phyloP scores from a whole-genome alignment of 2,888 invertebrate species.

The Habrosyne pyritoides region DNA sequence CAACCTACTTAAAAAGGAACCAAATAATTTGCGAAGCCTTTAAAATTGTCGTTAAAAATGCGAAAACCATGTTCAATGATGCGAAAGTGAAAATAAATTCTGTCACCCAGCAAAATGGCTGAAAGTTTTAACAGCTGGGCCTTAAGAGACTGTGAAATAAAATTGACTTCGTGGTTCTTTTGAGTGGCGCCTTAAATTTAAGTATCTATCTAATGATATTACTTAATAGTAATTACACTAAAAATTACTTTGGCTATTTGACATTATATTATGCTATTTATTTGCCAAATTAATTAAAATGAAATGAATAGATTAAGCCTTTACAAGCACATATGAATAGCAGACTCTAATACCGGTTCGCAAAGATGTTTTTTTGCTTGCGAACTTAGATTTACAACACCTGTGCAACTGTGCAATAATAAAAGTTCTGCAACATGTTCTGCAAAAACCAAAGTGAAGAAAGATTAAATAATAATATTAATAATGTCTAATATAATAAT shows the following conservation, averaged over 20 bases:
- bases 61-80: neutral
- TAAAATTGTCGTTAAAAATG: neutral
- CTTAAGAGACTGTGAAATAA: neutral
- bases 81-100: constrained; percentile 3
- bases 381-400: no score
- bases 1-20: neutral
- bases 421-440: no score
- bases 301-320: no score
- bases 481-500: no score
- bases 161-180: neutral
- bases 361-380: no score
- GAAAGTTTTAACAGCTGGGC: neutral
- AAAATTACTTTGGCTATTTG: neutral
- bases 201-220: neutral
- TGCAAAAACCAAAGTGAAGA: no score
- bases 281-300: no score
- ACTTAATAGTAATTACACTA: neutral
- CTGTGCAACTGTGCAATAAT: no score
- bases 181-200: neutral
- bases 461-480: no score
- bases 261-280: no score
- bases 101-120: neutral
- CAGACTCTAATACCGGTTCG: no score
- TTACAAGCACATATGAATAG: no score
- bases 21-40: neutral